Percentiles rank a stretch among this genome's conserved stretches.
Evolutionary conservation across 2,797 vertebrate species (phyloP).

Genomic region (Pteronotus mesoamericanus): DNA sequence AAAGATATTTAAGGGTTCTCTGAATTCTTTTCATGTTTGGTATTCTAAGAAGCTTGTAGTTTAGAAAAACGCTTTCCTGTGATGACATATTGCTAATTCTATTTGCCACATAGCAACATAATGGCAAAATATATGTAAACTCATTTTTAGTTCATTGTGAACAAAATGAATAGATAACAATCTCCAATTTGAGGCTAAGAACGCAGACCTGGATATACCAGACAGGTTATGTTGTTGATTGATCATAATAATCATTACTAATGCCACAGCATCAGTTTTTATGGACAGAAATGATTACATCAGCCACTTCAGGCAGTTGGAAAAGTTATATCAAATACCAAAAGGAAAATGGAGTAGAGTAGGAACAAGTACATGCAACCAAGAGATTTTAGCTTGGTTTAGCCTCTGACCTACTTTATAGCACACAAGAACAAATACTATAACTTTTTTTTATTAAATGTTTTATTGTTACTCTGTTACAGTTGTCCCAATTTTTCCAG

Average conservation of each 20-base stretch:
- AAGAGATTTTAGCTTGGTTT: background rate
- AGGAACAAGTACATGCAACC: background rate
- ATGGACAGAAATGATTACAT: background rate
- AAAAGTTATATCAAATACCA: background rate
- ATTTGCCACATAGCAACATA: background rate
- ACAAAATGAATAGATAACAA: background rate
- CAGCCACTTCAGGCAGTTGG: background rate
- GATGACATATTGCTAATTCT: background rate
- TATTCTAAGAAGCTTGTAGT: conserved; percentile 1
- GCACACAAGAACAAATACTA: background rate
- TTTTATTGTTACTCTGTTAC: too few relatives aligned
- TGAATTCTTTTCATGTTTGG: background rate
- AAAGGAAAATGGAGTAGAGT: background rate
- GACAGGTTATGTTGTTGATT: background rate
- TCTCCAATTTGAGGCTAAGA: background rate
- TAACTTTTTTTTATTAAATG: too few relatives aligned
- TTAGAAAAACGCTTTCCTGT: background rate
- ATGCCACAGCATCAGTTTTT: background rate
- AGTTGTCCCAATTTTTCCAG: too few relatives aligned
- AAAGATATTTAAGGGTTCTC: background rate
- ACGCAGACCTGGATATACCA: background rate
- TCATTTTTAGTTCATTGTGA: background rate
- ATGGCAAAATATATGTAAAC: background rate
- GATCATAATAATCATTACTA: background rate
- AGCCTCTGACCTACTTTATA: background rate